Percentiles rank a stretch among this genome's conserved stretches.
Conservation (phyloP, 2,113 vertebrate species). For the Nesogale talazaci region DNA sequence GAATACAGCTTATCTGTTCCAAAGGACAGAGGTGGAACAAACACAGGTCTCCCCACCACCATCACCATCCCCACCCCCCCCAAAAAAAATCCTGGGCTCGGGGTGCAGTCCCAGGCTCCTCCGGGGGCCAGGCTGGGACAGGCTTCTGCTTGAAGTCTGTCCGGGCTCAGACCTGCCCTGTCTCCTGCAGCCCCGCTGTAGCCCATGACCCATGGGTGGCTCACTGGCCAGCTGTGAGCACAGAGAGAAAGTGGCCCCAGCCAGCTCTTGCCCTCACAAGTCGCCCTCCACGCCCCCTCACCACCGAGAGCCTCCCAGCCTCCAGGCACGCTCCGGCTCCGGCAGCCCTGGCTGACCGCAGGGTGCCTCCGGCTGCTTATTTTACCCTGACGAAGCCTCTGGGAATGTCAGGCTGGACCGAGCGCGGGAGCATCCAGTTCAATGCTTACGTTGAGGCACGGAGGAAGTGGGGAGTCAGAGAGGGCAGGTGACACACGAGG, state of each 20-base stretch:
- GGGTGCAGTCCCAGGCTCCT: too few species aligned
- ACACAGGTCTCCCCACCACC: too few species aligned
- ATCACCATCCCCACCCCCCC: too few species aligned
- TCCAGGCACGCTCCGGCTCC: slow-evolving; percentile 66
- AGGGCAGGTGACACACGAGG: background rate
- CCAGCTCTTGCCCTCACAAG: slow-evolving; percentile 70
- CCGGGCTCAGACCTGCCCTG: background rate
- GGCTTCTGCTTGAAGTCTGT: background rate
- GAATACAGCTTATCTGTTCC: background rate
- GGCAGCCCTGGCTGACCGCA: slow-evolving; percentile 70
- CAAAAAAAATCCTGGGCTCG: background rate
- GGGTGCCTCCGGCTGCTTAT: slow-evolving; percentile 61
- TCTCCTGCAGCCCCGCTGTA: slow-evolving; percentile 26
- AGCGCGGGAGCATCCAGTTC: slow-evolving; percentile 31
- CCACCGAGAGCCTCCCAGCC: slow-evolving; percentile 26
- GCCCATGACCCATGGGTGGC: slow-evolving; percentile 63
- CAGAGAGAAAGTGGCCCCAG: slow-evolving; percentile 75
- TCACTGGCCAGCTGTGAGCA: slow-evolving; percentile 69
- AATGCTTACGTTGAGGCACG: slow-evolving; percentile 8
- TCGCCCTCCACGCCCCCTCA: slow-evolving; percentile 69
- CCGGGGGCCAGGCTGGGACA: background rate
- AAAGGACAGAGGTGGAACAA: background rate
- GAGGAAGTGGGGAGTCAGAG: slow-evolving; percentile 20
- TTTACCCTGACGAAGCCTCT: slow-evolving; percentile 76
- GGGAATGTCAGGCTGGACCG: slow-evolving; percentile 65